Percentiles rank a stretch among this genome's conserved stretches.
Conservation (phyloP, 2,888 invertebrate genomes). For the Leptinotarsa juncta region DNA sequence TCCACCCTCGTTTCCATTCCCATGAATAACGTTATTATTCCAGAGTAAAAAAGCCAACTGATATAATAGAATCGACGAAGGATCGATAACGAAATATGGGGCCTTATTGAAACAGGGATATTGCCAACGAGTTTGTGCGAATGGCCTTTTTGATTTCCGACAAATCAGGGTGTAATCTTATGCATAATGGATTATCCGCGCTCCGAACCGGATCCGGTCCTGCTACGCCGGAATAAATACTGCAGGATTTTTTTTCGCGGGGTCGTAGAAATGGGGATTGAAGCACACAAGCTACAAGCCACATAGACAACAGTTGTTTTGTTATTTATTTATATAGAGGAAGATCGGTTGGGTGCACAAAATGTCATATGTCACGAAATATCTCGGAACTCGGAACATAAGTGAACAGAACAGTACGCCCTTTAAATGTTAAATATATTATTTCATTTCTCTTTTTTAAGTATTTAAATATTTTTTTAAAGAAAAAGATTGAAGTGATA, state of each 20-base stretch:
- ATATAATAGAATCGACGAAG: background rate
- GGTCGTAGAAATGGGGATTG: background rate
- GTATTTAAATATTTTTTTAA: no score
- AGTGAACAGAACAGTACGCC: no score
- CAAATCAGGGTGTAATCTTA: slow-evolving; percentile 19
- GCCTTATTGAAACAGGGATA: slow-evolving; percentile 3
- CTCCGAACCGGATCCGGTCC: background rate
- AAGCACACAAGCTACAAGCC: background rate
- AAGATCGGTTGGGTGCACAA: no score
- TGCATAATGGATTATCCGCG: slow-evolving; percentile 14
- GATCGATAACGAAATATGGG: background rate
- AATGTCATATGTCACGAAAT: no score
- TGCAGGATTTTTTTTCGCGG: slow-evolving; percentile 9
- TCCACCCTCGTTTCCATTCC: background rate
- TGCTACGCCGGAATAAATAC: slow-evolving; percentile 19
- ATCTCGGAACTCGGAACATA: no score
- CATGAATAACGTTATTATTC: background rate
- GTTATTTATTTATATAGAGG: no score
- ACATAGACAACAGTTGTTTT: no score
- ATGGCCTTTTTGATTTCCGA: slow-evolving; percentile 1
- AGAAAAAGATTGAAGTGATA: no score
- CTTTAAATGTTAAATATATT: no score
- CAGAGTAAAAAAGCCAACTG: background rate
- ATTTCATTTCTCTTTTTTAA: no score
- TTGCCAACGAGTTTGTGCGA: slow-evolving; percentile 7